phyloP scores from a whole-genome alignment of 1,140 invertebrate species.

The Drosophila subpulchrella region DNA sequence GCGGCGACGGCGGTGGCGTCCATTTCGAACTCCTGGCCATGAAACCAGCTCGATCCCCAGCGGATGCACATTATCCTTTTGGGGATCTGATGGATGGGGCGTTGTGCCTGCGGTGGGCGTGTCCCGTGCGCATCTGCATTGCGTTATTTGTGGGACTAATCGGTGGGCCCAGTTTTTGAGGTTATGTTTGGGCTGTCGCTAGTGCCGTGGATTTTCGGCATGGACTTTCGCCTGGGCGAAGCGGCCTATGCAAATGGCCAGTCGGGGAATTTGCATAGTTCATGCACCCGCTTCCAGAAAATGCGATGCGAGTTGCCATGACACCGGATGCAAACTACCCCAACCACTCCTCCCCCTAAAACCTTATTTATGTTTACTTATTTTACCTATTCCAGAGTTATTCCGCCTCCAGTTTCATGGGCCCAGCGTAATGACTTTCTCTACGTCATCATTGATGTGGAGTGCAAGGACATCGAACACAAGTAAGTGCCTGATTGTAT shows the following conservation, averaged over 20 bases:
- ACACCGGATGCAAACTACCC: not conserved
- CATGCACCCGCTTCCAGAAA: conserved; percentile 31
- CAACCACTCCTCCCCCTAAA: not conserved
- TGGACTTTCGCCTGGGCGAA: conserved; percentile 42
- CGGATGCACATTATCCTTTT: not conserved
- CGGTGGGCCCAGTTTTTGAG: conserved; percentile 49
- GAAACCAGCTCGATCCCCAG: not conserved
- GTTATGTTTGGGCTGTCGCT: conserved; percentile 67
- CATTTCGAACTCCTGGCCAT: conserved; percentile 39
- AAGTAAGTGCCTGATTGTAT: conserved; percentile 85
- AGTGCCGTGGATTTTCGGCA: conserved; percentile 47
- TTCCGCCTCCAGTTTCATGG: conserved; percentile 95
- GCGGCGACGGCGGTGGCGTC: conserved; percentile 57
- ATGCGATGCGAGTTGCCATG: conserved; percentile 49
- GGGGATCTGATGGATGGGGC: not conserved
- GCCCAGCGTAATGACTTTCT: conserved; percentile 93
- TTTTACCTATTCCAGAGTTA: conserved; percentile 78
- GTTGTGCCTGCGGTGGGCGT: conserved; percentile 47
- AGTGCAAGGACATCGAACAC: conserved; percentile 94
- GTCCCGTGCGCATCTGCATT: conserved; percentile 67
- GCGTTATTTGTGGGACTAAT: conserved; percentile 45
- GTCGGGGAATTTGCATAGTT: conserved; percentile 19
- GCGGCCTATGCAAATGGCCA: conserved; percentile 44
- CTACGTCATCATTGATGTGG: conserved; percentile 94
- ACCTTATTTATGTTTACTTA: conserved; percentile 38